Base-by-base conservation (phyloP, 2,888 invertebrate species). In the Megalurothrips usitatus region DNA sequence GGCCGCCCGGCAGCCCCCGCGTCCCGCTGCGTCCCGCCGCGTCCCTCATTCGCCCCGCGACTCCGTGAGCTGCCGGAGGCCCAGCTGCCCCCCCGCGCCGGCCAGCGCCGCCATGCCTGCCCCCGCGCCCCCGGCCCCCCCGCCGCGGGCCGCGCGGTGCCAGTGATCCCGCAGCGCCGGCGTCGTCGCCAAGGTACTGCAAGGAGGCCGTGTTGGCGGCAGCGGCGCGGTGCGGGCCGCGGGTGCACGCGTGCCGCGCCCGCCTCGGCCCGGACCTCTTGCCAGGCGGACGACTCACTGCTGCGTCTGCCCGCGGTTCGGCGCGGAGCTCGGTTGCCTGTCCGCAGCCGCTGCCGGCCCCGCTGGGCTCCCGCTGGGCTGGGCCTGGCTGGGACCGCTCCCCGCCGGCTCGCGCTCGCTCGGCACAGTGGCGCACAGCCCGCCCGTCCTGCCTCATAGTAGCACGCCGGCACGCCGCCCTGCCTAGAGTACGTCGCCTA, bases 261-360 rank as follows among this genome's bases (percentile, higher is more conserved):
- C 68, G 26, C 26, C 68, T 26, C 68, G 68, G 68, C 68, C 68
- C 2, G 23, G 68, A 3, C 68, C 68, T 11, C 17, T 52, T 14
- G 58, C 19, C 58, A 14, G 19, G 19, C 17, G 14, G 58, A 58
- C 14, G 6, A 17, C 58, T 14, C 19, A 17, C 19, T 58, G 58
- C 14, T 81, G 80, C 88, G 83, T 43, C 34, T 6, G 34, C 34
- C 6, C 34, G 34, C 34, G 34, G 6, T 43, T 43, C 34, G 34
- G 34, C 34, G 34, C 34, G 34, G 34, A 43, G 34, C 34, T 43
- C 34, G 34, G 34, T 2, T 43, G 34, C 34, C 34, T 43, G 6
- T 6, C 3, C 34, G 34, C 34, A 43, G 34, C n/a, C 34, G 34
- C 34, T 4, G 34, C 34, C n/a, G n/a, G n/a, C n/a, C n/a, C n/a